Percentiles rank a stretch among this genome's conserved stretches.
phyloP scores from a whole-genome alignment of 2,797 vertebrate genomes.

The Poliocrania exsul region DNA sequence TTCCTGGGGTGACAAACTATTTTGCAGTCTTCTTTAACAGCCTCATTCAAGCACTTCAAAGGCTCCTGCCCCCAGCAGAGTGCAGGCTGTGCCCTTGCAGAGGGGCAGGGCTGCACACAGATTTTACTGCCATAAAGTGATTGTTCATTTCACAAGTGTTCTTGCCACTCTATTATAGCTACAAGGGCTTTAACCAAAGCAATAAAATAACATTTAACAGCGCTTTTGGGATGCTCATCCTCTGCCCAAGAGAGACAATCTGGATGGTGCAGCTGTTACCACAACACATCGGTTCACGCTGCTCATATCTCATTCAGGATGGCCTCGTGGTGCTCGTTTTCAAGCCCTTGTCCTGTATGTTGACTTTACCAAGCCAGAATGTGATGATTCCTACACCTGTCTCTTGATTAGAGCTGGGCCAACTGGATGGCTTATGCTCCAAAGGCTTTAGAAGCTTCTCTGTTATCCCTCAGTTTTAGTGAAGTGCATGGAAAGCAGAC shows the following conservation, averaged over 20 bases:
- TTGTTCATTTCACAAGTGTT: background rate
- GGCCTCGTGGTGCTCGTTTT: rapidly evolving
- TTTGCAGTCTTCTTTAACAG: background rate
- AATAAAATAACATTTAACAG: background rate
- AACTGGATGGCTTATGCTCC: rapidly evolving
- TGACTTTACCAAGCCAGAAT: background rate
- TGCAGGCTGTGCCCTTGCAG: background rate
- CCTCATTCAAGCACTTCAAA: background rate
- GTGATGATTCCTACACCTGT: background rate
- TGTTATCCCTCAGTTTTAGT: rapidly evolving
- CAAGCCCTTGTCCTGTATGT: background rate
- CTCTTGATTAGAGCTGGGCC: background rate
- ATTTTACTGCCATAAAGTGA: background rate
- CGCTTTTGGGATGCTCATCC: background rate
- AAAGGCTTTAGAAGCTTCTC: background rate
- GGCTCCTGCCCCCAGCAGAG: background rate
- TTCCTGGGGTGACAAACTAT: background rate
- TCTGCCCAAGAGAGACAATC: background rate
- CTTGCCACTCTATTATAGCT: background rate
- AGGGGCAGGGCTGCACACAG: background rate
- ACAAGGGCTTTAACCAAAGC: background rate
- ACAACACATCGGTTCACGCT: rapidly evolving
- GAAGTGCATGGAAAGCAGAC: rapidly evolving
- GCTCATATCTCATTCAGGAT: background rate
- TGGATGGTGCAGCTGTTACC: background rate